These are phyloP conservation scores for Phalacrocorax pelagicus DNA, from an alignment of 2,113 vertebrate species.

Conservation along the genomic window DNA sequence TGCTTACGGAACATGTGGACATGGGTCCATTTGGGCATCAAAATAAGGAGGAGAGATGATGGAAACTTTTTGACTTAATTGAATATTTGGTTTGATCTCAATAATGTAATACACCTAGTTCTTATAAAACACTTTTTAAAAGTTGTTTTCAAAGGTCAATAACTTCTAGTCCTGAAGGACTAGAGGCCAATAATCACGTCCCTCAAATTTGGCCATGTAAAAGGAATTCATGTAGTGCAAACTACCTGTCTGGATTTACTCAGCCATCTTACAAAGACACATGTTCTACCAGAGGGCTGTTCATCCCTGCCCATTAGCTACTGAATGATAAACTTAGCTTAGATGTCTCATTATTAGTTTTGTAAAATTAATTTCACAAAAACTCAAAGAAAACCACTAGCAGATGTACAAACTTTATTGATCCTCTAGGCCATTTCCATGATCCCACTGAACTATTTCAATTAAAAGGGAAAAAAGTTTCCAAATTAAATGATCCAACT, in stretches of 20 bases:
- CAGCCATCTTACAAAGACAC: neutral
- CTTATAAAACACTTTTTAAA: neutral
- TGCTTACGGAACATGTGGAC: neutral
- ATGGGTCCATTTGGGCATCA: neutral
- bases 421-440: neutral
- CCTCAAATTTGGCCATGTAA: neutral
- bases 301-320: neutral
- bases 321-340: neutral
- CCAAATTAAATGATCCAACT: neutral
- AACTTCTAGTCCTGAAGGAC: neutral
- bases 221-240: neutral
- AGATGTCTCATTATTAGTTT: neutral
- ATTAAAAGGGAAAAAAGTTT: neutral
- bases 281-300: neutral
- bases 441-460: neutral
- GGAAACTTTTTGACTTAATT: neutral
- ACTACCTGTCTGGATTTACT: neutral
- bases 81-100: neutral
- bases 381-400: neutral
- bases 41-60: neutral
- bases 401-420: neutral
- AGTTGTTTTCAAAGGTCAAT: neutral
- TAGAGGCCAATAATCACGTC: neutral
- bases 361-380: neutral
- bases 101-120: neutral